These are phyloP conservation scores for Spheniscus humboldti DNA, from an alignment of 2,797 vertebrate species.

Conservation along the genomic window DNA sequence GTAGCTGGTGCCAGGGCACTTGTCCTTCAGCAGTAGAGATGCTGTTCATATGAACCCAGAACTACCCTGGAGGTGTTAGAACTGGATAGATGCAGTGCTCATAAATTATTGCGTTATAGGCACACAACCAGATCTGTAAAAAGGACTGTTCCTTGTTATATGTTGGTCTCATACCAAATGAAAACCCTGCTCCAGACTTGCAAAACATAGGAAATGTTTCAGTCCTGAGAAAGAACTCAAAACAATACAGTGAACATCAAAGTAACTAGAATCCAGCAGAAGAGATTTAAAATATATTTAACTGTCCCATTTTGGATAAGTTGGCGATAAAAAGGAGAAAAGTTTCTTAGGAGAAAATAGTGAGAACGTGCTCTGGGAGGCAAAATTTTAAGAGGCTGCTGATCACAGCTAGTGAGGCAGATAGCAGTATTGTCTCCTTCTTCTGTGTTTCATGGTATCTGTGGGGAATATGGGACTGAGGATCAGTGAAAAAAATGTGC, in stretches of 20 bases:
- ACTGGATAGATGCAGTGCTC: background rate
- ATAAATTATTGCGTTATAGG: background rate
- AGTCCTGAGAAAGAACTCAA: background rate
- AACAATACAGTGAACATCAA: background rate
- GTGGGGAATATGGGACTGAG: background rate
- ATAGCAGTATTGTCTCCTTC: background rate
- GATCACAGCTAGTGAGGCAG: background rate
- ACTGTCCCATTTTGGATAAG: background rate
- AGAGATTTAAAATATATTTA: background rate
- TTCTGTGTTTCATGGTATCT: background rate
- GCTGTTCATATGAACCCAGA: background rate
- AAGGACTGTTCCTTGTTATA: background rate
- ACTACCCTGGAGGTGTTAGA: background rate
- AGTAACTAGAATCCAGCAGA: background rate
- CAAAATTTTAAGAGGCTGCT: background rate
- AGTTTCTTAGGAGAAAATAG: background rate
- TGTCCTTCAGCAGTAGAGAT: background rate
- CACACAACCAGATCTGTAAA: background rate
- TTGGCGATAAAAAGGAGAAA: background rate
- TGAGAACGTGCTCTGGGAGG: background rate
- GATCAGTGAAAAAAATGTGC: background rate
- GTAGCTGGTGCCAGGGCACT: background rate
- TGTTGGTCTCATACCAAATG: background rate
- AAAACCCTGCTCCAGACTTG: background rate
- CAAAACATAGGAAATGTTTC: background rate